Conservation (phyloP, 2,888 invertebrate species). For the Hydraecia micacea region DNA sequence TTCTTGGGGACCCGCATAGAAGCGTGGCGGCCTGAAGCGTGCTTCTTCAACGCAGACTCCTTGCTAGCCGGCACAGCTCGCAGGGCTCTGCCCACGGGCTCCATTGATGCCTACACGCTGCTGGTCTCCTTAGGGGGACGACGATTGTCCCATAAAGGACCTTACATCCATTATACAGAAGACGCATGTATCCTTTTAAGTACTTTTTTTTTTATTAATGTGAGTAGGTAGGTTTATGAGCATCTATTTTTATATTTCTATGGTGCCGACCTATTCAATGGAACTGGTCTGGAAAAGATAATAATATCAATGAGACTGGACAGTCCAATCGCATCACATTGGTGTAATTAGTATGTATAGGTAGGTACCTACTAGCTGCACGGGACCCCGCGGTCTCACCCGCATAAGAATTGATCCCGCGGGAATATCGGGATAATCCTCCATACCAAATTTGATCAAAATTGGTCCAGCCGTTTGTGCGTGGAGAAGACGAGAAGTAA, state of each 20-base stretch:
- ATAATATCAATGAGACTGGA: not conserved
- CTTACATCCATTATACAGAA: constrained; percentile 96
- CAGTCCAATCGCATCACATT: not conserved
- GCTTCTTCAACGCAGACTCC: constrained; percentile 97
- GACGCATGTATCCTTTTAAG: constrained; percentile 96
- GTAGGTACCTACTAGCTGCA: no score
- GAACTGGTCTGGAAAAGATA: not conserved
- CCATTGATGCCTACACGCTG: constrained; percentile 95
- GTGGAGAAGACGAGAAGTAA: no score
- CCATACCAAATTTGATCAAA: no score
- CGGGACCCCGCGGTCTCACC: no score
- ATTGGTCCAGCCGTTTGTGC: no score
- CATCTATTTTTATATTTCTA: no score
- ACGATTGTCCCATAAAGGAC: constrained; percentile 92
- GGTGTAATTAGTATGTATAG: not conserved
- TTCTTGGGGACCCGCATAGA: constrained; percentile 96
- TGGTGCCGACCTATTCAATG: not conserved
- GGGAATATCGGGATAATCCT: no score
- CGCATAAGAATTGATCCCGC: no score
- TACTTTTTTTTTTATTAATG: not conserved
- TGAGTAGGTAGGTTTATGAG: no score
- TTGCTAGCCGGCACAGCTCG: constrained; percentile 96
- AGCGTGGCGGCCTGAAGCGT: constrained; percentile 96
- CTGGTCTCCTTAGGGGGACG: constrained; percentile 98
- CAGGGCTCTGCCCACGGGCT: constrained; percentile 94